A percentile compares a stretch with the other conserved stretches of the same genome.
These are phyloP conservation scores for Sinonovacula constricta DNA, from an alignment of 1,140 invertebrate species.

Conservation along the genomic window DNA sequence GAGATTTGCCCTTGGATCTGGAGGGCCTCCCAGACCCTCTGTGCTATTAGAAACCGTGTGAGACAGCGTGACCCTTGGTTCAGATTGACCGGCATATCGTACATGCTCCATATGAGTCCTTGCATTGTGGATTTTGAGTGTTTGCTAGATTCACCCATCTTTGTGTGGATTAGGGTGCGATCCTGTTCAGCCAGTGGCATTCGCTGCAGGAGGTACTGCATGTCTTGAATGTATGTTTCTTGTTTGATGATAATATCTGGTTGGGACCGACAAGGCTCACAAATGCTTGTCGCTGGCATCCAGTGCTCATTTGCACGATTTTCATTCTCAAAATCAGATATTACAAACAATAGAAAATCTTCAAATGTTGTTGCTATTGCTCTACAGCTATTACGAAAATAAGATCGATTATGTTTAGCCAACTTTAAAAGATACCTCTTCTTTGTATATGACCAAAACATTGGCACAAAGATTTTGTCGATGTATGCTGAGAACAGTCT, in stretches of 20 bases:
- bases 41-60: not conserved
- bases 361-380: no score
- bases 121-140: not conserved
- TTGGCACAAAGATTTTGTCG: conserved; percentile 14
- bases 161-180: not conserved
- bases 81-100: no score
- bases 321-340: not conserved
- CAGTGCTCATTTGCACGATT: not conserved
- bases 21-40: conserved; percentile 14
- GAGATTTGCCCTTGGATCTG: conserved; percentile 29
- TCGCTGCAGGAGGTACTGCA: not conserved
- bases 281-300: not conserved
- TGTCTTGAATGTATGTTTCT: conserved; percentile 17
- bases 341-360: conserved; percentile 2
- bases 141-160: not conserved
- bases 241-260: conserved; percentile 22
- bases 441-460: no score
- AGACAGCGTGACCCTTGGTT: not conserved
- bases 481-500: conserved; percentile 27
- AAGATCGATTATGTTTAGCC: no score
- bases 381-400: no score
- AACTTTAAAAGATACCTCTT: no score
- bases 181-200: not conserved
- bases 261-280: not conserved
- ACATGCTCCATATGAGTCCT: conserved; percentile 13